A percentile compares a stretch with the other conserved stretches of the same genome.
Conservation (phyloP, 1,140 invertebrate genomes). For the Oryzaephilus surinamensis region DNA sequence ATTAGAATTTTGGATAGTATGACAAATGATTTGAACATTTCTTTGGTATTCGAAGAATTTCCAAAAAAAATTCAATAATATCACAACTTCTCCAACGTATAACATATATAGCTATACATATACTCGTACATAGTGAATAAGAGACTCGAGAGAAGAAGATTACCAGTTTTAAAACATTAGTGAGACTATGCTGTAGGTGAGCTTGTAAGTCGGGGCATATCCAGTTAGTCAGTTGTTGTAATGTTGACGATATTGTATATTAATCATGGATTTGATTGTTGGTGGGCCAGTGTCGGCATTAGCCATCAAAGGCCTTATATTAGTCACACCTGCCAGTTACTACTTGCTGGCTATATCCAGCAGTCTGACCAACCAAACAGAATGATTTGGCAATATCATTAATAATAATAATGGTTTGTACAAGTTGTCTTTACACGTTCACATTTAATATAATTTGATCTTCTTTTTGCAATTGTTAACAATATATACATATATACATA, state of each 20-base stretch:
- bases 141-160: constrained; percentile 29
- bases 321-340: constrained; percentile 35
- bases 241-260: neutral
- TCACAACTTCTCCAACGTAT: no score
- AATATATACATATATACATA: no score
- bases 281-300: constrained; percentile 28
- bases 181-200: constrained; percentile 32
- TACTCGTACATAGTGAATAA: no score
- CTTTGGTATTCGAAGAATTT: no score
- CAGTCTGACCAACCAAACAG: constrained; percentile 24
- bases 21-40: constrained; percentile 4
- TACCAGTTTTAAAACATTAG: constrained; percentile 29
- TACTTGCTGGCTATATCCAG: constrained; percentile 22
- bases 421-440: no score
- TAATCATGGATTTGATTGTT: neutral
- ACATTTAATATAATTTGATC: no score
- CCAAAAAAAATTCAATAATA: constrained; percentile 30
- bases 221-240: constrained; percentile 6
- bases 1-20: constrained; percentile 6
- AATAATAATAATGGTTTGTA: constrained; percentile 31
- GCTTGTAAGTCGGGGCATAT: constrained; percentile 13
- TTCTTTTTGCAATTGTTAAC: no score
- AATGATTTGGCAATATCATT: constrained; percentile 36
- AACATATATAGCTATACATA: no score
- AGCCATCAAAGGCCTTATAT: constrained; percentile 27